phyloP scores from a whole-genome alignment of 2,113 vertebrate genomes.

The Oreocharis arfaki region DNA sequence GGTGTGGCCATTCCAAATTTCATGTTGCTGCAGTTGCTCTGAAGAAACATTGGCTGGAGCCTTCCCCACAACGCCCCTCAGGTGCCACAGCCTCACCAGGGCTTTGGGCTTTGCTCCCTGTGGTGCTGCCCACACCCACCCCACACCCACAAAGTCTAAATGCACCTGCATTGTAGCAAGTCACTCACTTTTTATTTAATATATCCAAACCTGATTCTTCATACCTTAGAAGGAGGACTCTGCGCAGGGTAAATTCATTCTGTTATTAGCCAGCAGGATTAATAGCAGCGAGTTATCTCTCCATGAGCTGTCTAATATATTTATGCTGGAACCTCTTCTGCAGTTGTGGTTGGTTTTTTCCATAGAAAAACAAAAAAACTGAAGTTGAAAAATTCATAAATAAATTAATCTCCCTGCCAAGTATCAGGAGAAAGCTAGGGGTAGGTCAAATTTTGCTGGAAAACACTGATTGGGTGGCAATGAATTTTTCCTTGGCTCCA shows the following conservation, averaged over 20 bases:
- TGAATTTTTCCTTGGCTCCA: neutral
- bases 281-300: neutral
- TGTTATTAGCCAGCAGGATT: neutral
- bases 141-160: neutral
- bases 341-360: neutral
- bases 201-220: neutral
- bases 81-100: accelerated
- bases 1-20: accelerated
- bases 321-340: neutral
- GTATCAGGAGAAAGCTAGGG: neutral
- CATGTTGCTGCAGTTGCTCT: accelerated
- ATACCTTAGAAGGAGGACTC: neutral
- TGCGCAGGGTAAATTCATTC: neutral
- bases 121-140: neutral
- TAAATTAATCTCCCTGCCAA: neutral
- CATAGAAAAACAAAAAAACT: neutral
- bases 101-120: neutral
- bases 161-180: neutral
- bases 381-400: neutral
- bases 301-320: neutral
- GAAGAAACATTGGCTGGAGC: accelerated
- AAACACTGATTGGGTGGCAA: neutral
- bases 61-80: accelerated
- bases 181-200: neutral
- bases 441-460: neutral